Evolutionary conservation across 2,797 vertebrate species (phyloP), one percentile per base, ranked within the genome.

Genomic region (Coregonus sp.): DNA sequence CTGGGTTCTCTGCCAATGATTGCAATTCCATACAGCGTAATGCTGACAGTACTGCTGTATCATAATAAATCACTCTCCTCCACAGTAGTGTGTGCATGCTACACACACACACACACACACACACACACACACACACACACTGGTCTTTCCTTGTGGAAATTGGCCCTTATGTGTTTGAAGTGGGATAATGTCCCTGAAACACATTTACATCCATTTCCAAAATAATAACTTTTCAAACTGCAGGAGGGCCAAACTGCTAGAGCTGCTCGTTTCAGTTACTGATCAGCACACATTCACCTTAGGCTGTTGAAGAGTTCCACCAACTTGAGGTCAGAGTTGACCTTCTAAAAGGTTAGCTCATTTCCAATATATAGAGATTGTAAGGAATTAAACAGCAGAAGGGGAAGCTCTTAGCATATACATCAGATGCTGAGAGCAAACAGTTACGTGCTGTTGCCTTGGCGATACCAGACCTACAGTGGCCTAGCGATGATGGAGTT

Each of bases 11-110:
- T 18, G 35, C 35, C 25, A 20, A 14, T 82, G 40, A 82, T 70
- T 77, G 4, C 29, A 77, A 75, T 73, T 73, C 71, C 82, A 76
- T 65, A 40, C 72, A 68, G 31, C 33, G 1, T 18, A 37, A 76
- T 51, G 15, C 59, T 33, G 40, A 40, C 63, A 61, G 51, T 18
- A 29, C 15, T 37, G 29, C 3, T 15, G 37, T 37, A 12, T 40
- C 31, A 15, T 67, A 18, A 54, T 40, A 59, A 74, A 70, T 59
- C 56, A 15, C n/a, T 29, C 33, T 37, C 33, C 33, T 68, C 15
- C 18, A 59, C 56, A 59, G 56, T 56, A 16, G 54, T 56, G 54
- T 56, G 16, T 20, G n/a, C 56, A 59, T 47, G 9, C 9, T 4
- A 59, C 56, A 3, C 61, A 25, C 25, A 11, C 61, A 9, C 20